phyloP scores from a whole-genome alignment of 2,888 invertebrate genomes.

The Cabera pusaria region DNA sequence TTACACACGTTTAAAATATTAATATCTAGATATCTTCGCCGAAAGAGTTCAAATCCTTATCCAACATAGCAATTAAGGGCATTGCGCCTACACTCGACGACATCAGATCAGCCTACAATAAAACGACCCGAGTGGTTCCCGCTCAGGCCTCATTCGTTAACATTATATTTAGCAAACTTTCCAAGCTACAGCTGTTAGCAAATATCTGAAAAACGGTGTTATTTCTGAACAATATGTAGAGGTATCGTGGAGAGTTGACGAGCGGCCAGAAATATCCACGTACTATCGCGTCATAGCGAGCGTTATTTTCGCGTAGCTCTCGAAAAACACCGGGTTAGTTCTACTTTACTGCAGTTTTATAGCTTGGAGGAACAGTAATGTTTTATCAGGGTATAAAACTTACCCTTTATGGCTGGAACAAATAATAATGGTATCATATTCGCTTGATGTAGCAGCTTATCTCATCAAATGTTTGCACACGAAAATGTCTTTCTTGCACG shows the following conservation, averaged over 20 bases:
- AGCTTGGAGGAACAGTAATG: slow-evolving; percentile 32
- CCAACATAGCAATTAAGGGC: too few species aligned
- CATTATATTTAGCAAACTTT: slow-evolving; percentile 29
- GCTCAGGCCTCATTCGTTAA: slow-evolving; percentile 15
- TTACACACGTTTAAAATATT: too few species aligned
- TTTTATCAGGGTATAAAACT: slow-evolving; percentile 25
- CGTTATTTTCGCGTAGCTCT: slow-evolving; percentile 58
- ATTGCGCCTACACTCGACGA: too few species aligned
- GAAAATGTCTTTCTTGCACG: background rate
- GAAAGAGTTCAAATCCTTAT: too few species aligned
- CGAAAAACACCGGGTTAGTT: slow-evolving; percentile 35
- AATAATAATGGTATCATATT: slow-evolving; percentile 16
- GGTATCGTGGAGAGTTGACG: slow-evolving; percentile 61
- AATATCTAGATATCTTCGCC: too few species aligned
- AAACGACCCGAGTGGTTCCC: too few species aligned
- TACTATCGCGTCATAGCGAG: slow-evolving; percentile 41
- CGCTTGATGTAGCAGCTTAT: slow-evolving; percentile 12
- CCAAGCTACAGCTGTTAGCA: slow-evolving; percentile 48
- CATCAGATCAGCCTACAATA: too few species aligned
- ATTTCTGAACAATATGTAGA: slow-evolving; percentile 66
- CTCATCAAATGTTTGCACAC: slow-evolving; percentile 7
- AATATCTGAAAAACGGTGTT: slow-evolving; percentile 49
- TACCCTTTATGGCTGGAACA: slow-evolving; percentile 23
- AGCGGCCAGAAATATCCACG: slow-evolving; percentile 56
- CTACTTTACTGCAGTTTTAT: slow-evolving; percentile 46